Percentiles rank a stretch among this genome's conserved stretches.
phyloP scores from a whole-genome alignment of 2,888 invertebrate species.

The Julus scanicus region DNA sequence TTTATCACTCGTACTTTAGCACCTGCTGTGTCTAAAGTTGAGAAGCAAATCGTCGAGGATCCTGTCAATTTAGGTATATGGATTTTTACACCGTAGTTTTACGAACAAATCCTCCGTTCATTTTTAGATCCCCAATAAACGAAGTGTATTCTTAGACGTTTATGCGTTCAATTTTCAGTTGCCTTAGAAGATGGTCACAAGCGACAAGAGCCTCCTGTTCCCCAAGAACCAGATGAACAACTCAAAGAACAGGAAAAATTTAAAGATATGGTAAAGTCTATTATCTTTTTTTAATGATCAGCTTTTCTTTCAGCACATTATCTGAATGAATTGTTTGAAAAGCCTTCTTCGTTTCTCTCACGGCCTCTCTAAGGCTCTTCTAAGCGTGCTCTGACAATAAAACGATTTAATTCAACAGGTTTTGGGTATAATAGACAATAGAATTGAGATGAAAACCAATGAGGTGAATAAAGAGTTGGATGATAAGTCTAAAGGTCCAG shows the following conservation, averaged over 20 bases:
- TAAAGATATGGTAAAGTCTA: neutral
- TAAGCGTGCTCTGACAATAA: neutral
- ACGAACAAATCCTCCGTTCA: too few species aligned
- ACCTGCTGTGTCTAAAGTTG: neutral
- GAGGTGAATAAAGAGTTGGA: neutral
- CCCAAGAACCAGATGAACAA: conserved; percentile 60
- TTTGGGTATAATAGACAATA: neutral
- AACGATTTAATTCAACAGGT: neutral
- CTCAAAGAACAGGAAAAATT: neutral
- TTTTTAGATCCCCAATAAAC: neutral
- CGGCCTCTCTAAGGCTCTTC: too few species aligned
- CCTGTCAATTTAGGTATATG: neutral
- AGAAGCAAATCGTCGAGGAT: neutral
- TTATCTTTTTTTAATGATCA: neutral
- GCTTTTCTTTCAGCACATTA: too few species aligned
- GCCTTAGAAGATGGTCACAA: conserved; percentile 53
- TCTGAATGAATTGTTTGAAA: too few species aligned
- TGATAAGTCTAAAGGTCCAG: neutral
- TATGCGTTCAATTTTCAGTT: neutral
- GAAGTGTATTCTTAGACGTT: neutral
- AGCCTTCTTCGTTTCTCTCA: too few species aligned
- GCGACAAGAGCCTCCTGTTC: conserved; percentile 60
- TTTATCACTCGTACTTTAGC: neutral
- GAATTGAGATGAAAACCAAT: conserved; percentile 6
- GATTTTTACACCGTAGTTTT: neutral